Evolutionary conservation across 1,140 invertebrate genomes (phyloP).

Genomic region (Drosophila parvula): DNA sequence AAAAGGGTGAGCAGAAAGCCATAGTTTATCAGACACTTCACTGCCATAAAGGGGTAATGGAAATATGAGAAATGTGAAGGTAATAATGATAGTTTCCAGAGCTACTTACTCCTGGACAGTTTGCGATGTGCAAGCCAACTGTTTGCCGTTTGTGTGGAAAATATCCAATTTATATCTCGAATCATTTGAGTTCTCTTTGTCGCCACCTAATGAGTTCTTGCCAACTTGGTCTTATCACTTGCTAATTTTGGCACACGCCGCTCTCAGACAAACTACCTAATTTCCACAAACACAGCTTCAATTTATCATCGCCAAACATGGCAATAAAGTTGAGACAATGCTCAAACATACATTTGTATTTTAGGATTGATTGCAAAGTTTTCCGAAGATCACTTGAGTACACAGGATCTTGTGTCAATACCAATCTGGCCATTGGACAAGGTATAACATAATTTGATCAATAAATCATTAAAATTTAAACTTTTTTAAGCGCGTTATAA

Average conservation of each 20-base stretch:
- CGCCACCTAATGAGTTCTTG: slow-evolving; percentile 48
- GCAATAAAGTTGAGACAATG: slow-evolving; percentile 13
- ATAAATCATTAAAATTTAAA: too few species aligned
- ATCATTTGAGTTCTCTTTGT: neutral
- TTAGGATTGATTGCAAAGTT: neutral
- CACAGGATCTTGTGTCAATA: too few species aligned
- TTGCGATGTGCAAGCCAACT: slow-evolving; percentile 37
- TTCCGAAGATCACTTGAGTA: neutral
- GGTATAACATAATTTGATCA: neutral
- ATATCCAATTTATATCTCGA: slow-evolving; percentile 55
- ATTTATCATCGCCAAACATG: slow-evolving; percentile 26
- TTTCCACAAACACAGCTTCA: slow-evolving; percentile 44
- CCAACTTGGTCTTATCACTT: slow-evolving; percentile 48
- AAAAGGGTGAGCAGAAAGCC: slow-evolving; percentile 29
- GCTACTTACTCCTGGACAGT: slow-evolving; percentile 55
- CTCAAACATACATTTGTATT: neutral
- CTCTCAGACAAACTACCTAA: slow-evolving; percentile 48
- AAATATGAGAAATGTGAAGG: too few species aligned
- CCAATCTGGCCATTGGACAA: too few species aligned
- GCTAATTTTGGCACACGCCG: slow-evolving; percentile 49
- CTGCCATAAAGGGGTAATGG: slow-evolving; percentile 5
- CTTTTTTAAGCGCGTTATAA: too few species aligned
- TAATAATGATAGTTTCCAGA: neutral
- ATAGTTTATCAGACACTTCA: slow-evolving; percentile 43
- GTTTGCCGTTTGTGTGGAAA: neutral